Conservation (phyloP, 1,140 invertebrate species). For the Drosophila nebulosa region DNA sequence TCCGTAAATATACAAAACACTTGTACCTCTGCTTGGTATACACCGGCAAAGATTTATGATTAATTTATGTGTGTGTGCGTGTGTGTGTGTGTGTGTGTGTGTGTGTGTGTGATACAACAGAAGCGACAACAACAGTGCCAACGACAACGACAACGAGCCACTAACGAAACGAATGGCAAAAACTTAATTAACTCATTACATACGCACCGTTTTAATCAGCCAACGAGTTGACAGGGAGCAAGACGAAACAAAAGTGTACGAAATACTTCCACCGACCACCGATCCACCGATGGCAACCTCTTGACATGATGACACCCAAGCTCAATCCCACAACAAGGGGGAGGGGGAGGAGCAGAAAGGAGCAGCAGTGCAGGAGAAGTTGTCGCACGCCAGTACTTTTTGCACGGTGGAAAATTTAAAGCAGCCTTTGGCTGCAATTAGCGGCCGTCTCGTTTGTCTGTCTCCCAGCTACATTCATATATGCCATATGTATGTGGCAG, state of each 20-base stretch:
- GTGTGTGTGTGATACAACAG: conserved; percentile 1
- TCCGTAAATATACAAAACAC: conserved; percentile 75
- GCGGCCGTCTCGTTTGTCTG: conserved; percentile 59
- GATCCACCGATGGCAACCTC: background rate
- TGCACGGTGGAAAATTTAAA: conserved; percentile 57
- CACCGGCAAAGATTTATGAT: conserved; percentile 65
- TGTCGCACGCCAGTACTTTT: background rate
- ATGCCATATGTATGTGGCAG: background rate
- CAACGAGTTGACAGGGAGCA: conserved; percentile 58
- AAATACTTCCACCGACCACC: conserved; percentile 25
- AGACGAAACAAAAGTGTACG: conserved; percentile 5
- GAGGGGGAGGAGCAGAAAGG: too few relatives aligned
- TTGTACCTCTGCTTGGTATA: conserved; percentile 47
- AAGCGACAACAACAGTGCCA: conserved; percentile 6
- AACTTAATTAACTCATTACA: conserved; percentile 81
- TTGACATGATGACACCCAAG: conserved; percentile 46
- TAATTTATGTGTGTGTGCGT: conserved; percentile 65
- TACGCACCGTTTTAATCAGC: conserved; percentile 75
- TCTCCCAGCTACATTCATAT: background rate
- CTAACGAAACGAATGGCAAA: conserved; percentile 48
- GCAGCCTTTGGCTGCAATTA: conserved; percentile 78
- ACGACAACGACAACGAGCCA: conserved; percentile 16
- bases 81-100: conserved; percentile 2
- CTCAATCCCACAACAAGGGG: background rate
- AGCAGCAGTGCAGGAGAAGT: too few relatives aligned